Percentiles rank a stretch among this genome's conserved stretches.
phyloP scores from a whole-genome alignment of 2,113 vertebrate species.

The Paraplagusia blochii region DNA sequence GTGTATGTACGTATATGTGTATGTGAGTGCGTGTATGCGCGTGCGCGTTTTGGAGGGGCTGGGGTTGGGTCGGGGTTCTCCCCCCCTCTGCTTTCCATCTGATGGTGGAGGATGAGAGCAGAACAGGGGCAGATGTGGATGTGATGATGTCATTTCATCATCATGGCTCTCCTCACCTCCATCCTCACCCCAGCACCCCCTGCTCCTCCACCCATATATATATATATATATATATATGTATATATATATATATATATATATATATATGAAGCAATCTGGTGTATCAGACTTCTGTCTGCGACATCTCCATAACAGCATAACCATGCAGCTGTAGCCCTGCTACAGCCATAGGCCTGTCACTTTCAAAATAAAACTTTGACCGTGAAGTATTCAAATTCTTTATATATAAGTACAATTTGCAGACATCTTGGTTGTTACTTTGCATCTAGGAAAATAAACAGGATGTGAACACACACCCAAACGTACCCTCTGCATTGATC shows the following conservation, averaged over 20 bases:
- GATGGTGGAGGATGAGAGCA: conserved; percentile 23
- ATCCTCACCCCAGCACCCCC: not conserved
- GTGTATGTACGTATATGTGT: conserved; percentile 33
- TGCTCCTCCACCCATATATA: conserved; percentile 9
- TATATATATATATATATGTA: conserved; percentile 13
- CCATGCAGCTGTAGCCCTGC: not conserved
- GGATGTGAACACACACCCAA: too few species aligned
- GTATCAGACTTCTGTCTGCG: conserved; percentile 15
- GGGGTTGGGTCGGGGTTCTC: conserved; percentile 23
- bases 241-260: not conserved
- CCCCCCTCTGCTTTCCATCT: conserved; percentile 36
- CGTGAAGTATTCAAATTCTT: too few species aligned
- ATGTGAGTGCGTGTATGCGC: conserved; percentile 34
- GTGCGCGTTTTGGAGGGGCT: conserved; percentile 36
- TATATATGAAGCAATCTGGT: too few species aligned
- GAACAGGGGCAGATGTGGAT: conserved; percentile 1
- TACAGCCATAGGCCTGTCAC: conserved; percentile 17
- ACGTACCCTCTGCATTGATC: too few species aligned
- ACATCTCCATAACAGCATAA: conserved; percentile 7
- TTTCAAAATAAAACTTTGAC: conserved; percentile 49
- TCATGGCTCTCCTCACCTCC: conserved; percentile 25
- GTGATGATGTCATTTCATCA: conserved; percentile 67
- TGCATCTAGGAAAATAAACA: too few species aligned
- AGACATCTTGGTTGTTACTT: too few species aligned
- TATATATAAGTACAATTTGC: too few species aligned